Evolutionary conservation across 2,113 vertebrate genomes (phyloP).

Genomic region (Oryzias curvinotus): DNA sequence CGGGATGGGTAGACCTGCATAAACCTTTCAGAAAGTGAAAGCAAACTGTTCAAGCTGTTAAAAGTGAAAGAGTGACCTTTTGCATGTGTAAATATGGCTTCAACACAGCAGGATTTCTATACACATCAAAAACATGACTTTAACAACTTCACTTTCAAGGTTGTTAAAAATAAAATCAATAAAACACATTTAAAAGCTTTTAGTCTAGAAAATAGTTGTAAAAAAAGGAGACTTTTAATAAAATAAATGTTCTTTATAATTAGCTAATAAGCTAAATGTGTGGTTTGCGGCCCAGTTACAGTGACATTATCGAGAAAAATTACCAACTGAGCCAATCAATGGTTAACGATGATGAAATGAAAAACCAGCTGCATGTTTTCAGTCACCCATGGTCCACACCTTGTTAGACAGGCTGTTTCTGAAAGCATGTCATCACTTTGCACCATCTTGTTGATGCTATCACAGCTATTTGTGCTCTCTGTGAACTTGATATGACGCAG

Average conservation of each 20-base stretch:
- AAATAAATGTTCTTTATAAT: too few species aligned
- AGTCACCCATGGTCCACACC: constrained; percentile 56
- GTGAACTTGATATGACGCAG: constrained; percentile 76
- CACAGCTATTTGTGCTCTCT: constrained; percentile 63
- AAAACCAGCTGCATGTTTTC: constrained; percentile 39
- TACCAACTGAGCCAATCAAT: not conserved
- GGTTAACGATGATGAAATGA: constrained; percentile 38
- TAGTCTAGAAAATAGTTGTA: too few species aligned
- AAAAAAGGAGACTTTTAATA: too few species aligned
- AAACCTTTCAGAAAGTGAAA: constrained; percentile 31
- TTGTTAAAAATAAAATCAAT: not conserved
- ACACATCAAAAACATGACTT: fast-evolving
- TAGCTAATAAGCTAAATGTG: too few species aligned
- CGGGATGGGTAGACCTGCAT: constrained; percentile 15
- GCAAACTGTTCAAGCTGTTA: constrained; percentile 5
- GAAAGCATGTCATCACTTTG: constrained; percentile 74
- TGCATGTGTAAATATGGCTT: fast-evolving
- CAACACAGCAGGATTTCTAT: not conserved
- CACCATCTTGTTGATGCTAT: constrained; percentile 70
- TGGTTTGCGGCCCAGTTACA: not conserved
- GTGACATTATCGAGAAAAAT: constrained; percentile 10
- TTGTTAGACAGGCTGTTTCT: constrained; percentile 64
- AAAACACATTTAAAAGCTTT: too few species aligned
- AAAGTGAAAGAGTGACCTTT: not conserved
- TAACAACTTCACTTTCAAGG: not conserved